Evolutionary conservation across 2,113 vertebrate species (phyloP).

Genomic region (Oryzias woworae): DNA sequence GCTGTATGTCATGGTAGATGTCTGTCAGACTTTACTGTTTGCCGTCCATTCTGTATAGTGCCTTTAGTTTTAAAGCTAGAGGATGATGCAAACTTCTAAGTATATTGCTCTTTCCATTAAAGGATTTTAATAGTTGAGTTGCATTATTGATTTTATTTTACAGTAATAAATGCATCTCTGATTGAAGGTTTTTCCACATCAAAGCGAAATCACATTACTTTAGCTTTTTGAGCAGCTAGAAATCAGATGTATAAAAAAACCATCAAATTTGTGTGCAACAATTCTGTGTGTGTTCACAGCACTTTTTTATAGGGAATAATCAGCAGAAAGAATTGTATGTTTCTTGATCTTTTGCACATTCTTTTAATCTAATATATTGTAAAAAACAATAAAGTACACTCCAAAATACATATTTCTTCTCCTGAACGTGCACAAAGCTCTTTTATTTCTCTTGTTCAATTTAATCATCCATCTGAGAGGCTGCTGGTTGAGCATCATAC

Average conservation of each 20-base stretch:
- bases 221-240: conserved; percentile 48
- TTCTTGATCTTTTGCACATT: conserved; percentile 19
- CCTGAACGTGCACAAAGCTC: conserved; percentile 1
- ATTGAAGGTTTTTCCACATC: conserved; percentile 75
- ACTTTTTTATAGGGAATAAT: conserved; percentile 54
- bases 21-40: conserved; percentile 61
- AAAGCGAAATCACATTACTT: conserved; percentile 71
- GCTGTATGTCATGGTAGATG: conserved; percentile 57
- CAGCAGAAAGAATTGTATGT: conserved; percentile 26
- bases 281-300: conserved; percentile 32
- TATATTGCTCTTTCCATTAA: conserved; percentile 80
- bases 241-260: conserved; percentile 50
- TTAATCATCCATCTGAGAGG: conserved; percentile 15
- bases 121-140: conserved; percentile 79
- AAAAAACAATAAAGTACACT: conserved; percentile 5
- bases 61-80: conserved; percentile 62
- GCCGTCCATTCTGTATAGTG: conserved; percentile 54
- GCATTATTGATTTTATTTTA: conserved; percentile 80
- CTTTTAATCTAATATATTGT: conserved; percentile 6
- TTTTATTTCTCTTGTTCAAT: conserved; percentile 8
- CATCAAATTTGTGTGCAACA: conserved; percentile 63
- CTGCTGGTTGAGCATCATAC: conserved; percentile 23
- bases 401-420: conserved; percentile 3
- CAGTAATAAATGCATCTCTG: conserved; percentile 79
- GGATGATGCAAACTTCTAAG: conserved; percentile 76